A percentile compares a stretch with the other conserved stretches of the same genome.
Evolutionary conservation across 2,113 vertebrate genomes (phyloP).

Genomic region (Hippocampus comes): DNA sequence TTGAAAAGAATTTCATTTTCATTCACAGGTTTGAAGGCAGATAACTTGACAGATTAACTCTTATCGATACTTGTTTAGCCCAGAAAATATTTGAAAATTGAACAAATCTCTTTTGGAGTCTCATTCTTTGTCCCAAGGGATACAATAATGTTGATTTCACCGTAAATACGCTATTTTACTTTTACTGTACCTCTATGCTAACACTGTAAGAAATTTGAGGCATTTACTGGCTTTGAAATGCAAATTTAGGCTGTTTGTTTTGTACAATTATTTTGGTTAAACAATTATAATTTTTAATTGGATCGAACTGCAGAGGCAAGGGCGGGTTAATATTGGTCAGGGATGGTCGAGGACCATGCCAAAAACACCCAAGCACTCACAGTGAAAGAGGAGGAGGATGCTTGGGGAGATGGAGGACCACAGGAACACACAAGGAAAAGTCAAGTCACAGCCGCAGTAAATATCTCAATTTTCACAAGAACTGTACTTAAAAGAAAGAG

Average conservation of each 20-base stretch:
- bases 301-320: neutral
- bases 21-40: neutral
- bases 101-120: no score
- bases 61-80: neutral
- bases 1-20: neutral
- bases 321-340: neutral
- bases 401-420: neutral
- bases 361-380: neutral
- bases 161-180: neutral
- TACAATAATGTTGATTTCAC: neutral
- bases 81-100: neutral
- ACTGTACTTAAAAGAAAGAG: neutral
- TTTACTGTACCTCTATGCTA: neutral
- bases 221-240: neutral
- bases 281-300: neutral
- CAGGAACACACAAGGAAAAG: neutral
- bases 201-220: neutral
- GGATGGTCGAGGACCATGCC: neutral
- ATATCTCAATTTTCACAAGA: constrained; percentile 8
- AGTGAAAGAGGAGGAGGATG: neutral
- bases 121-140: neutral
- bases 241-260: constrained; percentile 31
- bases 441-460: neutral
- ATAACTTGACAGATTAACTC: neutral
- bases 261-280: neutral